Percentiles rank a stretch among this genome's conserved stretches.
These are phyloP conservation scores for Calliopsis andreniformis DNA, from an alignment of 1,140 invertebrate genomes.

Conservation along the genomic window DNA sequence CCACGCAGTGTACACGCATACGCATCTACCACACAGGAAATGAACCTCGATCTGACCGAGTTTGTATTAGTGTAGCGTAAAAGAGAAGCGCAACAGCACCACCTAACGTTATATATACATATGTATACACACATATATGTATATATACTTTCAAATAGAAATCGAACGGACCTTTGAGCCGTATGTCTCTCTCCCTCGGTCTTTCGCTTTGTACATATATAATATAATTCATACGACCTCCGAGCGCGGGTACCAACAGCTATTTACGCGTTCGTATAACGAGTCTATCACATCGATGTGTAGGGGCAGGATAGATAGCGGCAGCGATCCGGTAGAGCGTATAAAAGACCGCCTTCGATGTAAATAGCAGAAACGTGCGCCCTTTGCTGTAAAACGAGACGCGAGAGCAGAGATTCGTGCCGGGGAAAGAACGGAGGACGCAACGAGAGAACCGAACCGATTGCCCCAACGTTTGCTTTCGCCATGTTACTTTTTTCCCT, in stretches of 20 bases:
- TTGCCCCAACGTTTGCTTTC: background rate
- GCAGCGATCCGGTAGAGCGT: background rate
- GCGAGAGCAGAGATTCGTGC: background rate
- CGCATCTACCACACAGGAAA: conserved; percentile 51
- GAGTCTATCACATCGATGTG: background rate
- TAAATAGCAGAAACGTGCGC: conserved; percentile 11
- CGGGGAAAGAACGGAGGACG: conserved; percentile 31
- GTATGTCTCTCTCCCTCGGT: conserved; percentile 20
- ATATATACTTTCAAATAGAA: conserved; percentile 10
- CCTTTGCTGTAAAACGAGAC: conserved; percentile 5
- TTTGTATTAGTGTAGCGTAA: conserved; percentile 39
- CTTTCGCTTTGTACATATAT: conserved; percentile 40
- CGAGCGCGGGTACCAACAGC: background rate
- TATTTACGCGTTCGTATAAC: background rate
- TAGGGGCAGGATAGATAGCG: background rate
- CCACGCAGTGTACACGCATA: conserved; percentile 66
- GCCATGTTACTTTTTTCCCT: background rate
- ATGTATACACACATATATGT: too few relatives aligned
- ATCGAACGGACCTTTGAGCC: background rate
- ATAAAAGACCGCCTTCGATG: conserved; percentile 7
- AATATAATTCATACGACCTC: background rate
- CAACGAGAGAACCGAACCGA: background rate
- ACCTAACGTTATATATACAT: too few relatives aligned
- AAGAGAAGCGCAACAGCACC: conserved; percentile 30
- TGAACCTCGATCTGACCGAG: conserved; percentile 59